Conservation (phyloP, 2,797 vertebrate genomes). For the Avahi laniger region DNA sequence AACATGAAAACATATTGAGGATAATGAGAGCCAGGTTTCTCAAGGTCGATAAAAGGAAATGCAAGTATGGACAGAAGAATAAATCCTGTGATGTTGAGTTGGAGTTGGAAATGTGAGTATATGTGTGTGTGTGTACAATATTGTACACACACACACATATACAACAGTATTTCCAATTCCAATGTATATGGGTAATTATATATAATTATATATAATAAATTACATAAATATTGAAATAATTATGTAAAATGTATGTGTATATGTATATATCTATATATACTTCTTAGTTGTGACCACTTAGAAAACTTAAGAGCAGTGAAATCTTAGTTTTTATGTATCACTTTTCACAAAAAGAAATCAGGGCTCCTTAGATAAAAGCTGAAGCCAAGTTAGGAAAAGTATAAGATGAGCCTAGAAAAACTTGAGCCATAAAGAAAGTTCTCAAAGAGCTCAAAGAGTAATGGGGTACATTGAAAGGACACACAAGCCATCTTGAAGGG, state of each 20-base stretch:
- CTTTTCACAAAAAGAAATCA: not conserved
- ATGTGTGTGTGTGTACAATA: not conserved
- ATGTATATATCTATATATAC: not conserved
- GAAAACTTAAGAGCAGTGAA: not conserved
- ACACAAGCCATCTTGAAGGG: not conserved
- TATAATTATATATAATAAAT: not conserved
- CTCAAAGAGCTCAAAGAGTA: not conserved
- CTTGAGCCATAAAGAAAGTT: not conserved
- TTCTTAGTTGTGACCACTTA: not conserved
- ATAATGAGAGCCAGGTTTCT: not conserved
- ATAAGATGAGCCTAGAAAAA: not conserved
- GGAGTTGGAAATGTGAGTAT: not conserved
- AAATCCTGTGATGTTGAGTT: not conserved
- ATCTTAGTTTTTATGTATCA: slow-evolving; percentile 2
- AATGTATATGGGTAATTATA: not conserved
- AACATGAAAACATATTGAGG: not conserved
- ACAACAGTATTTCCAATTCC: not conserved
- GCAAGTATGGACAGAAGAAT: not conserved
- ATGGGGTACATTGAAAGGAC: not conserved
- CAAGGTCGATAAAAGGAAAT: not conserved
- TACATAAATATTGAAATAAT: not conserved
- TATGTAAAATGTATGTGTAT: not conserved
- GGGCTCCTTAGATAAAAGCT: not conserved
- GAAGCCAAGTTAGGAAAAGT: not conserved
- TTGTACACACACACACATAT: not conserved